Percentiles rank a stretch among this genome's conserved stretches.
phyloP scores from a whole-genome alignment of 2,888 invertebrate genomes.

The Apotomis betuletana region DNA sequence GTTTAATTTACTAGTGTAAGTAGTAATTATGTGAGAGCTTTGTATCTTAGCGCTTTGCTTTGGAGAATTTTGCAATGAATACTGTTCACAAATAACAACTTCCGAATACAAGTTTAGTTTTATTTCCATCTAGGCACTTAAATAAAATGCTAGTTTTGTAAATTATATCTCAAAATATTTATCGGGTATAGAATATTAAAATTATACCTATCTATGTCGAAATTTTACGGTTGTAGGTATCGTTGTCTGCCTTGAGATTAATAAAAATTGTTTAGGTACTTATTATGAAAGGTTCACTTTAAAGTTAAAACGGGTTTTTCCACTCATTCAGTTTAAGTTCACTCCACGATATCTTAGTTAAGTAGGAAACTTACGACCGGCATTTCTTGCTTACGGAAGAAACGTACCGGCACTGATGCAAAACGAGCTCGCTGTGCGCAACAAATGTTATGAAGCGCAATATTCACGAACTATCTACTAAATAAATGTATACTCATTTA shows the following conservation, averaged over 20 bases:
- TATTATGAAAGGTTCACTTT: no score
- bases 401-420: conserved; percentile 31
- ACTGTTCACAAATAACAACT: background rate
- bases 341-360: background rate
- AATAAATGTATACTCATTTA: no score
- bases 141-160: no score
- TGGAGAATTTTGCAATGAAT: background rate
- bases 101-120: no score
- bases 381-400: conserved; percentile 21
- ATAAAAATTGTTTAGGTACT: no score
- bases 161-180: no score
- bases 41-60: background rate
- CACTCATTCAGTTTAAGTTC: background rate
- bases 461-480: conserved; percentile 7
- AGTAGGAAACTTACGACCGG: conserved; percentile 21
- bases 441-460: conserved; percentile 16
- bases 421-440: background rate
- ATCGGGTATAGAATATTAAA: no score
- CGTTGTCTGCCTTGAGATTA: no score
- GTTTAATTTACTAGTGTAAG: conserved; percentile 19
- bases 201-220: no score
- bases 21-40: conserved; percentile 16
- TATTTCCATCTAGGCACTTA: no score
- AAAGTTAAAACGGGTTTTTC: background rate
- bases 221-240: no score